phyloP scores from a whole-genome alignment of 1,140 invertebrate genomes.

The Coenobita brevimanus region DNA sequence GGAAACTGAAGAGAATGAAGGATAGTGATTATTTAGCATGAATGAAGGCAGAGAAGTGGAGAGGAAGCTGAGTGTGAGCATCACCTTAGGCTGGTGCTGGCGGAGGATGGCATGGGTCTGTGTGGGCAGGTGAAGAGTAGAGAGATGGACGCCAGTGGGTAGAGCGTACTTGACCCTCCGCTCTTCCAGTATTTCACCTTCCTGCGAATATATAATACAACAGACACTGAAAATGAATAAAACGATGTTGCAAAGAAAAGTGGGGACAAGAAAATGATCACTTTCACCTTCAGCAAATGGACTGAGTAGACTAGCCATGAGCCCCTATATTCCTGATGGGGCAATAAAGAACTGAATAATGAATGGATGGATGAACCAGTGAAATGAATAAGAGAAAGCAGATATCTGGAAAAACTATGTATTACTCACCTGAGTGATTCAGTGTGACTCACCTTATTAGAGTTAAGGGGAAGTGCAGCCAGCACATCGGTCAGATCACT shows the following conservation, averaged over 20 bases:
- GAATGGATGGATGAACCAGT: not conserved
- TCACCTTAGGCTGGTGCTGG: slow-evolving; percentile 43
- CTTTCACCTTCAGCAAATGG: not conserved
- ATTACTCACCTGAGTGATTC: too few relatives aligned
- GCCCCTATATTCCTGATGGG: not conserved
- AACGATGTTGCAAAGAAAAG: too few relatives aligned
- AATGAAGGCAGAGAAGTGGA: too few relatives aligned
- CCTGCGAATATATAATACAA: not conserved
- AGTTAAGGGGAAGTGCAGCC: slow-evolving; percentile 39
- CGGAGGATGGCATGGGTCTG: slow-evolving; percentile 49
- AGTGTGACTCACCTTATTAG: slow-evolving; percentile 36
- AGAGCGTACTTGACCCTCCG: slow-evolving; percentile 49
- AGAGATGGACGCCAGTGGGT: slow-evolving; percentile 52
- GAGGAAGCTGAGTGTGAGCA: not conserved
- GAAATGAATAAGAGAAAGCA: too few relatives aligned
- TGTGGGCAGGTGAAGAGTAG: slow-evolving; percentile 50
- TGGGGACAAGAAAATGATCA: not conserved
- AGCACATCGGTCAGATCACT: slow-evolving; percentile 37
- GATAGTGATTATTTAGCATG: too few relatives aligned
- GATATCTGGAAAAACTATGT: too few relatives aligned
- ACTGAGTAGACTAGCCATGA: not conserved
- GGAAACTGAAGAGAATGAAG: too few relatives aligned
- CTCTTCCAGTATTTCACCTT: slow-evolving; percentile 49
- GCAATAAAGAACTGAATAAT: not conserved
- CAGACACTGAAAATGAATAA: too few relatives aligned